Conservation (phyloP, 2,797 vertebrate genomes). For the Spatula versicolor region DNA sequence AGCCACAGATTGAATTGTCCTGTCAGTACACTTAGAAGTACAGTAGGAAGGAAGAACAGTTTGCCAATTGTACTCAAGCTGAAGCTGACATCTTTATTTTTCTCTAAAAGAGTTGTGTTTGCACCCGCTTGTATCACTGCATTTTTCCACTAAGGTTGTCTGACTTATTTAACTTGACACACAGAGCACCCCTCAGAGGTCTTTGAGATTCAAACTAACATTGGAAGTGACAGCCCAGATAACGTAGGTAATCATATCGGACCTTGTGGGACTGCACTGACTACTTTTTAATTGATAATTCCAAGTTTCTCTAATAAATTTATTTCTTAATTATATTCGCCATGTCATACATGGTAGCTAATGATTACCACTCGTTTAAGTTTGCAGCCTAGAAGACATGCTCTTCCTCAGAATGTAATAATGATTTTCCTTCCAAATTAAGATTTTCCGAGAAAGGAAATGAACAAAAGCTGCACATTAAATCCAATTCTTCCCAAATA, state of each 20-base stretch:
- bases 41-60: background rate
- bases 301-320: conserved; percentile 81
- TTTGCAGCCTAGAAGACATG: conserved; percentile 62
- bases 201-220: conserved; percentile 81
- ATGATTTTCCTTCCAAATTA: conserved; percentile 49
- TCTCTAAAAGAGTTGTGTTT: conserved; percentile 1
- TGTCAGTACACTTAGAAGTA: background rate
- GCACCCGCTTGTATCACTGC: conserved; percentile 49
- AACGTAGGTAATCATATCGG: conserved; percentile 86
- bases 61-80: background rate
- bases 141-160: conserved; percentile 79
- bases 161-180: conserved; percentile 86
- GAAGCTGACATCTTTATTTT: conserved; percentile 30
- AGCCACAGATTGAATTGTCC: background rate
- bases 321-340: conserved; percentile 74
- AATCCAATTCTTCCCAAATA: conserved; percentile 70
- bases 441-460: conserved; percentile 66
- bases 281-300: conserved; percentile 88
- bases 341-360: conserved; percentile 52
- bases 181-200: conserved; percentile 81
- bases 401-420: conserved; percentile 39
- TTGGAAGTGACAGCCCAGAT: conserved; percentile 89
- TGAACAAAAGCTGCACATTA: conserved; percentile 63
- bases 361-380: conserved; percentile 69
- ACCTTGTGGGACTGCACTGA: conserved; percentile 82